phyloP scores from a whole-genome alignment of 2,888 invertebrate genomes.

The Flabesymbios commensalis region DNA sequence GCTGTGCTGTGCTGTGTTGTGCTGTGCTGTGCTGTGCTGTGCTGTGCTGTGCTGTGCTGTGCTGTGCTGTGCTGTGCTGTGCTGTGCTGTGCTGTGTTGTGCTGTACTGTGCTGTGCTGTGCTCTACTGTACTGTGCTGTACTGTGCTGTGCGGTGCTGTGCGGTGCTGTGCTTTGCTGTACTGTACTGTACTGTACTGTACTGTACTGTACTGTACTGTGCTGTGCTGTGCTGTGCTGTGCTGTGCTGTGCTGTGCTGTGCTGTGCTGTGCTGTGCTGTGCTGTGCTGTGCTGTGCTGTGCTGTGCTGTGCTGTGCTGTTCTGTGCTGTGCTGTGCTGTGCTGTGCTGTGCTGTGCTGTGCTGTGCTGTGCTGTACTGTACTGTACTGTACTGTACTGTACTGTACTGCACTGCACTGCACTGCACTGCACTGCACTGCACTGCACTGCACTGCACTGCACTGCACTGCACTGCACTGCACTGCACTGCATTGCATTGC shows the following conservation, averaged over 20 bases:
- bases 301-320: not conserved
- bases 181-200: not conserved
- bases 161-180: not conserved
- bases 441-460: not conserved
- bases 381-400: not conserved
- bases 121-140: not conserved
- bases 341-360: not conserved
- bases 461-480: not conserved
- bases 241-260: not conserved
- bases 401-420: not conserved
- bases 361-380: not conserved
- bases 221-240: not conserved
- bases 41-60: not conserved
- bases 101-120: not conserved
- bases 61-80: not conserved
- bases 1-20: not conserved
- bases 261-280: not conserved
- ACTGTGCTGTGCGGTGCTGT: not conserved
- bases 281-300: not conserved
- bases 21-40: not conserved
- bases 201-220: not conserved
- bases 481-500: not conserved
- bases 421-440: slow-evolving; percentile 7
- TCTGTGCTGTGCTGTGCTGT: not conserved
- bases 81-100: not conserved